phyloP scores from a whole-genome alignment of 2,888 invertebrate species.

The Nudaria mundana region DNA sequence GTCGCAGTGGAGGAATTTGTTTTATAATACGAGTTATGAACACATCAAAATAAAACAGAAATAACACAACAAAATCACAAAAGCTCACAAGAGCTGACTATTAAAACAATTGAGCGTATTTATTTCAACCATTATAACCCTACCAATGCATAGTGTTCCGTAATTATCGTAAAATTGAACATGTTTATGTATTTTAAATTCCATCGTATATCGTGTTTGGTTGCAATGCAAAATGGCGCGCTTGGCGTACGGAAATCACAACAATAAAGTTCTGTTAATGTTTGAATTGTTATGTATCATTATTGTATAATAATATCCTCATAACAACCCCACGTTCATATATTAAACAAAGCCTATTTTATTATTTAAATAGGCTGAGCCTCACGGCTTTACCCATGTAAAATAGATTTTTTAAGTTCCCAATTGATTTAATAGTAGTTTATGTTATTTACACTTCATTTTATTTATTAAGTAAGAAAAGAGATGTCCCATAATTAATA shows the following conservation, averaged over 20 bases:
- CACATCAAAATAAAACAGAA: conserved; percentile 5
- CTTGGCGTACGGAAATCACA: conserved; percentile 61
- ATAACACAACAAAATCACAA: conserved; percentile 25
- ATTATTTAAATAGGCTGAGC: conserved; percentile 7
- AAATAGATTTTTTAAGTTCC: no score
- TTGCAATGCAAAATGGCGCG: conserved; percentile 56
- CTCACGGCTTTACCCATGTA: no score
- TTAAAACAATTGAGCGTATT: conserved; percentile 47
- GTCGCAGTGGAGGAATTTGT: no score
- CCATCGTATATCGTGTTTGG: conserved; percentile 55
- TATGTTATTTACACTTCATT: no score
- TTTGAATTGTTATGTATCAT: conserved; percentile 36
- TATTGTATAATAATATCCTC: conserved; percentile 32
- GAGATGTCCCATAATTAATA: no score
- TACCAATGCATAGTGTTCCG: conserved; percentile 62
- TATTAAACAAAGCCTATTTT: conserved; percentile 13
- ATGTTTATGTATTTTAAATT: conserved; percentile 80
- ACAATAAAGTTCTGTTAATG: conserved; percentile 70
- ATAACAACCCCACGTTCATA: conserved; percentile 18
- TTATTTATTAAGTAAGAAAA: no score
- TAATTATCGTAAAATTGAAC: conserved; percentile 76
- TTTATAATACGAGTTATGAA: neutral
- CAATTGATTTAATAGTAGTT: no score
- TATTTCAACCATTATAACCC: conserved; percentile 63
- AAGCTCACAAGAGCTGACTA: conserved; percentile 30